These are phyloP conservation scores for Folsomia manolachei DNA, from an alignment of 2,888 invertebrate genomes.

Conservation along the genomic window DNA sequence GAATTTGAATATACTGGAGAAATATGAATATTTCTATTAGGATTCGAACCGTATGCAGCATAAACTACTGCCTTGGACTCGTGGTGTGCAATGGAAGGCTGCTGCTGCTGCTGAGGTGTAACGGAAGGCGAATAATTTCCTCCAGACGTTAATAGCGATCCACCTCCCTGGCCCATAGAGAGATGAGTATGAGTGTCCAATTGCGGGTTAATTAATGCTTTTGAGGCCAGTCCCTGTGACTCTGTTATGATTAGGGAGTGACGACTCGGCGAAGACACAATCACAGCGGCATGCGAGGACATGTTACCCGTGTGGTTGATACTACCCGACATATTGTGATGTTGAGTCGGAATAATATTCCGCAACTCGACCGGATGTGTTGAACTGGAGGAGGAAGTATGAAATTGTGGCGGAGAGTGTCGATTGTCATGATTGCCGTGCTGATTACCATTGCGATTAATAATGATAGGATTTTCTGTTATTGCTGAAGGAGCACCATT, in stretches of 20 bases:
- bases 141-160: not conserved
- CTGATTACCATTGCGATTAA: not conserved
- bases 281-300: constrained; percentile 31
- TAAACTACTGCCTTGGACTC: constrained; percentile 26
- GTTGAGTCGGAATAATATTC: constrained; percentile 32
- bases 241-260: constrained; percentile 26
- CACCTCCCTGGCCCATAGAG: not conserved
- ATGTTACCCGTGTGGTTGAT: not conserved
- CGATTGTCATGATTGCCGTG: constrained; percentile 5
- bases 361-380: constrained; percentile 8
- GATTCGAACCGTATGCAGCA: constrained; percentile 30
- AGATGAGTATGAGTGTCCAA: constrained; percentile 8
- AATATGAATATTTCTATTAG: constrained; percentile 28
- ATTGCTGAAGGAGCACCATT: not conserved
- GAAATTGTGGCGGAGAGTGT: not conserved
- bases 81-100: constrained; percentile 22
- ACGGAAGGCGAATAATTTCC: constrained; percentile 22
- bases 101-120: constrained; percentile 28
- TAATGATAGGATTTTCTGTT: not conserved
- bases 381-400: not conserved
- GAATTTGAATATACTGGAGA: constrained; percentile 23
- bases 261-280: constrained; percentile 42
- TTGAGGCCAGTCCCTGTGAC: constrained; percentile 18
- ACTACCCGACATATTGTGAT: not conserved
- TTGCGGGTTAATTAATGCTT: constrained; percentile 20